These are phyloP conservation scores for Cathartes aura DNA, from an alignment of 2,113 vertebrate genomes.

Conservation along the genomic window DNA sequence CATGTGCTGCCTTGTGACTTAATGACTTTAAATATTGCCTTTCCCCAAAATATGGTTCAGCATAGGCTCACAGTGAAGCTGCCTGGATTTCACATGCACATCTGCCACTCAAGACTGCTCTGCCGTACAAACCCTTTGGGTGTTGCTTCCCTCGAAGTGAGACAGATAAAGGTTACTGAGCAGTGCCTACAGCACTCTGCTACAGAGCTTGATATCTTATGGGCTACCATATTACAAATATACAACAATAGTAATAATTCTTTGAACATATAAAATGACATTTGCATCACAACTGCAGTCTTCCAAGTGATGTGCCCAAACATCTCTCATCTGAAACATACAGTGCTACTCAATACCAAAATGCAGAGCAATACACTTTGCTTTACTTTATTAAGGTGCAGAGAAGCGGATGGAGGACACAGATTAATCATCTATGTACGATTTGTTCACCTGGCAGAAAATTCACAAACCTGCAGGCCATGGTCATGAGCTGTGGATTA, in stretches of 20 bases:
- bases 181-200: not conserved
- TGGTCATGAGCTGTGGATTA: not conserved
- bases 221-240: not conserved
- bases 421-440: not conserved
- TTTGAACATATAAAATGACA: not conserved
- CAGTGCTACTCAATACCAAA: not conserved
- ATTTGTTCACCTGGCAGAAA: not conserved
- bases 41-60: not conserved
- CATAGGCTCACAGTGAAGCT: not conserved
- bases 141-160: not conserved
- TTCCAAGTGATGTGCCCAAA: not conserved
- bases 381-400: not conserved
- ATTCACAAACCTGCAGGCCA: not conserved
- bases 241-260: not conserved
- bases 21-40: not conserved
- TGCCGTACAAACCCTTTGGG: not conserved
- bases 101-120: not conserved
- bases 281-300: not conserved
- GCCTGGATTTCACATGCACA: not conserved
- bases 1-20: not conserved
- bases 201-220: fast-evolving
- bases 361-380: not conserved
- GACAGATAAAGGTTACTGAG: not conserved
- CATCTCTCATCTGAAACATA: not conserved
- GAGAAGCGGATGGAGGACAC: not conserved